These are phyloP conservation scores for Mionectes macconnelli DNA, from an alignment of 2,113 vertebrate species.

Conservation along the genomic window DNA sequence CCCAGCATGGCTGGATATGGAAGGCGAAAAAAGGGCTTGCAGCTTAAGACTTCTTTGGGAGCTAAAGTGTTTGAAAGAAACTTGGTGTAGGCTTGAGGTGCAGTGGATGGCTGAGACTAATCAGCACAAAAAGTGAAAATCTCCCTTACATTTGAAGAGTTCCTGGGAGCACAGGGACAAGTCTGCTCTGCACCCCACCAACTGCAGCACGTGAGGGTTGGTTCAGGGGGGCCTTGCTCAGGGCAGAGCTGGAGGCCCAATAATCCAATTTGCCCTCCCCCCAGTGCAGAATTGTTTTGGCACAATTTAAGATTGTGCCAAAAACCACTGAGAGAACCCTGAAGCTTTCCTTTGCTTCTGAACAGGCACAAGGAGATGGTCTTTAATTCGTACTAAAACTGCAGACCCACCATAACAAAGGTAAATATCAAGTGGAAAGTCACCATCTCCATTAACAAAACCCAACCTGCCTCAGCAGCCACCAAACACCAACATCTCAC, in stretches of 20 bases:
- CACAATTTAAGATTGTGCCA: neutral
- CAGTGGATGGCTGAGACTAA: neutral
- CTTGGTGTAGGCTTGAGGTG: fast-evolving
- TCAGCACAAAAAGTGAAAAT: neutral
- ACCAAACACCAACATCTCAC: neutral
- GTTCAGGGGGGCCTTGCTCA: neutral
- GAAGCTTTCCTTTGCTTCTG: neutral
- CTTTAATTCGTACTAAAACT: neutral
- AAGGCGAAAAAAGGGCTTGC: neutral
- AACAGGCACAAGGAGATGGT: neutral
- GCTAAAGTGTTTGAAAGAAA: neutral
- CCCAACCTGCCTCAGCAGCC: neutral
- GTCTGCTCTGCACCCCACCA: neutral
- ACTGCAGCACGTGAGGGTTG: neutral
- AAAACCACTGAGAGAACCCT: neutral
- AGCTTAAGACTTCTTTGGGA: neutral
- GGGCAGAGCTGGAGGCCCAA: neutral
- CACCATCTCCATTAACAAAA: neutral
- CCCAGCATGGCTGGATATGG: neutral
- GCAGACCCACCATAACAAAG: neutral
- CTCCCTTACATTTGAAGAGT: neutral
- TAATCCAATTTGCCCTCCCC: neutral
- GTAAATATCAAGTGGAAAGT: neutral
- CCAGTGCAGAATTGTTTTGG: neutral
- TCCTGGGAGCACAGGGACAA: neutral